Base-by-base conservation (phyloP, 2,888 invertebrate genomes). In the Camponotus fellah region DNA sequence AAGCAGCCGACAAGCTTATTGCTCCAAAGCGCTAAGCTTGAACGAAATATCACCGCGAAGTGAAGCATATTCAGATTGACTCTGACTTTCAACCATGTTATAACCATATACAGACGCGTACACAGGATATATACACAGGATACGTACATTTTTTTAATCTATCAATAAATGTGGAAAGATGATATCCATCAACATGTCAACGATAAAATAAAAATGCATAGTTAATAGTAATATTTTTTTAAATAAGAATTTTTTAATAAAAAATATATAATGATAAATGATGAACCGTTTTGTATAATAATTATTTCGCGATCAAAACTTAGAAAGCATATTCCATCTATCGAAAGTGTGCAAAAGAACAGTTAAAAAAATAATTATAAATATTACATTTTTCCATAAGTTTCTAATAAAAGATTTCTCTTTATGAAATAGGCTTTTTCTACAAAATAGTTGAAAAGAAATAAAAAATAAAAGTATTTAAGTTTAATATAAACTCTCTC, bases 1-100 rank as follows among this genome's bases (percentile, higher is more conserved):
- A 79, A 46, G 79, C 72, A 79, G 17, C 46, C 34, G 21, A 43
- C 71, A 32, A 71, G 79, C 79, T 79, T 71, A 79, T 79, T 79
- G 60, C 72, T 71, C 79, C 12, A 12, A 26, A 60, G 34, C 14
- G 34, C 17, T 79, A 60, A 71, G 34, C 46, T 71, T 60, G 26
- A 60, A 37, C 72, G 26, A 71, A 71, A 79, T 71, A 79, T 49
- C 60, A 46, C 43, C 3, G 17, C 37, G 10, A 56, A 65, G 40
- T 12, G 21, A 37, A 40, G 26, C 60, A 74, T 56, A 34, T 56
- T 32, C 9, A 60, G 34, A 21, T 34, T 26, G 60, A 58, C 46
- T 43, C 34, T 60, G 43, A 60, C 58, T 60, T 79, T 79, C 68
- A 12, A 68, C 9, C 53, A 17, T 40, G 40, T 66, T 76, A 49